Conservation (phyloP, 2,888 invertebrate species). For the Oscheius sp. region DNA sequence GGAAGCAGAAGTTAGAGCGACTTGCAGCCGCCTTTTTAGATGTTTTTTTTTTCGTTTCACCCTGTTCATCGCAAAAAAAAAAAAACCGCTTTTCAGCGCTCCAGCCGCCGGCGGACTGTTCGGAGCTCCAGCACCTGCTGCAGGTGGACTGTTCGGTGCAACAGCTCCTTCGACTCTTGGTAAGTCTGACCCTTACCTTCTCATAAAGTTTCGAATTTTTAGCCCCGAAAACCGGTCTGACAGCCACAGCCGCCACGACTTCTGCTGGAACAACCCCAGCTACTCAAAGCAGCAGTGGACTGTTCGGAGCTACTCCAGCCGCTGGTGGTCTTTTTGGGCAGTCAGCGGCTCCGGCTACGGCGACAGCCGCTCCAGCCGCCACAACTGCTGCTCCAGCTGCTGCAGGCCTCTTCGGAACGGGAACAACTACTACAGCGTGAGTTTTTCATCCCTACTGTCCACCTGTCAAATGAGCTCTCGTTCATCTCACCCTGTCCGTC, state of each 20-base stretch:
- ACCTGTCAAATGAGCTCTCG: not conserved
- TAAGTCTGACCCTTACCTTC: not conserved
- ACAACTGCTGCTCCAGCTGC: not conserved
- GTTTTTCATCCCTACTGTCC: not conserved
- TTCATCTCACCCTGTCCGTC: too few relatives aligned
- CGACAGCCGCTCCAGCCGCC: slow-evolving; percentile 20
- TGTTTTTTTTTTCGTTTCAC: too few relatives aligned
- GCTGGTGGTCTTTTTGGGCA: slow-evolving; percentile 5
- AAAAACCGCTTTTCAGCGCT: too few relatives aligned
- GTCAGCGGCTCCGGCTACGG: slow-evolving; percentile 3
- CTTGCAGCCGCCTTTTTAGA: too few relatives aligned
- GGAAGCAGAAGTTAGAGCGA: too few relatives aligned
- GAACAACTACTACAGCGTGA: slow-evolving; percentile 5
- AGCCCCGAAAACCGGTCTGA: not conserved
- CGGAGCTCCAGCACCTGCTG: not conserved
- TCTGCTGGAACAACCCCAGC: not conserved
- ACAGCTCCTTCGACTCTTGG: slow-evolving; percentile 13
- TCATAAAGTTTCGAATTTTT: not conserved
- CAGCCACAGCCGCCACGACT: not conserved
- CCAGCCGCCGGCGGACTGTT: too few relatives aligned
- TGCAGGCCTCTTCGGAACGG: slow-evolving; percentile 1
- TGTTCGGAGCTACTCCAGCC: not conserved
- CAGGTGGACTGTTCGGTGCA: slow-evolving; percentile 13
- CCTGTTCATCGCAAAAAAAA: too few relatives aligned
- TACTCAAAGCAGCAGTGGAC: not conserved